Conservation (phyloP, 2,113 vertebrate genomes). For the Diadophis punctatus region DNA sequence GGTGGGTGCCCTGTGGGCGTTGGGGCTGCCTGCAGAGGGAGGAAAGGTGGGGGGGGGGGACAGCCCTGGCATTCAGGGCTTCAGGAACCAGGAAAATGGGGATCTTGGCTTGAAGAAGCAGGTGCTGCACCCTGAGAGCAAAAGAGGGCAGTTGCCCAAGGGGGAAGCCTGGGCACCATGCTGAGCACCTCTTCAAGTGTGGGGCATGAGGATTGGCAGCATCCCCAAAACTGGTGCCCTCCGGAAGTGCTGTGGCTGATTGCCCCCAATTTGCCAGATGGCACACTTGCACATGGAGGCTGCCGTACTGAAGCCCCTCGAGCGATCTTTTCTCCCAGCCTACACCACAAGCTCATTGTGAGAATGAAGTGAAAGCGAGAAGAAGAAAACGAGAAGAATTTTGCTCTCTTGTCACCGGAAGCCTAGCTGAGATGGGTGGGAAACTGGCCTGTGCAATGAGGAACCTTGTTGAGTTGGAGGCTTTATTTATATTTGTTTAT, state of each 20-base stretch:
- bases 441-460: background rate
- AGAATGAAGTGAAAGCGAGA: background rate
- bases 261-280: background rate
- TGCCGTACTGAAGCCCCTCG: background rate
- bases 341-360: background rate
- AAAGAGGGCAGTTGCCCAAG: background rate
- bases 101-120: background rate
- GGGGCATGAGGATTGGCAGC: background rate
- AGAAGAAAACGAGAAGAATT: too few relatives aligned
- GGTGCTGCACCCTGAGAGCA: background rate
- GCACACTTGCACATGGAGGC: background rate
- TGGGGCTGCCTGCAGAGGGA: fast-evolving
- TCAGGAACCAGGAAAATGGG: too few relatives aligned
- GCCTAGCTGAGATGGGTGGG: too few relatives aligned
- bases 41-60: background rate
- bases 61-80: background rate
- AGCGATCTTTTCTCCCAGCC: background rate
- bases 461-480: background rate
- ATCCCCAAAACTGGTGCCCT: background rate
- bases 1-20: conserved; percentile 13
- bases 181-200: background rate
- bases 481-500: background rate
- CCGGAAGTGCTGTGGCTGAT: background rate
- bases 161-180: background rate
- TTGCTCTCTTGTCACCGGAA: background rate